phyloP scores from a whole-genome alignment of 1,140 invertebrate genomes.

The Papilio aristodemus region DNA sequence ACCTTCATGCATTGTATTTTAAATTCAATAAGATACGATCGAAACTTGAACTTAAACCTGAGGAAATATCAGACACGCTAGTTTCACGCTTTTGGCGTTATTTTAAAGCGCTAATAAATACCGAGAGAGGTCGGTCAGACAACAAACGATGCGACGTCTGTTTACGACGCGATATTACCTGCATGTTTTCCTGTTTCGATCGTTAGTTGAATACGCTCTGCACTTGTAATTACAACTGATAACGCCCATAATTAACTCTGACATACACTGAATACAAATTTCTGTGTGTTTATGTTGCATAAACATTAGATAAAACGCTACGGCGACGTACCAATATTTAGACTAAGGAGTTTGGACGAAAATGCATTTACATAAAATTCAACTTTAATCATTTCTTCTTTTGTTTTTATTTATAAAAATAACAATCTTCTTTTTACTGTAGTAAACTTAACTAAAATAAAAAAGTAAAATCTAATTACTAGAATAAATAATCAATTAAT shows the following conservation, averaged over 20 bases:
- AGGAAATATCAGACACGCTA: conserved; percentile 1
- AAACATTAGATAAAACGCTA: conserved; percentile 19
- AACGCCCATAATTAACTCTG: conserved; percentile 31
- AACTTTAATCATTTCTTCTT: not conserved
- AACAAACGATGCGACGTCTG: conserved; percentile 28
- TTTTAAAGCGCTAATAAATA: conserved; percentile 15
- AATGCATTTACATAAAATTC: no score
- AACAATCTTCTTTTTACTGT: no score
- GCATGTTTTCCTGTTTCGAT: conserved; percentile 27
- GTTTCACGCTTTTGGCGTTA: conserved; percentile 17
- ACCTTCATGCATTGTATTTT: not conserved
- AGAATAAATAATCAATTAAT: no score
- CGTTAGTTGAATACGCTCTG: conserved; percentile 7
- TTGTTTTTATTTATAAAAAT: no score
- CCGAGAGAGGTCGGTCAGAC: not conserved
- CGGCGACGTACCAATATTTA: not conserved
- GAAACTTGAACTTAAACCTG: conserved; percentile 12
- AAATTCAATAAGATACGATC: conserved; percentile 1
- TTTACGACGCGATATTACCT: conserved; percentile 28
- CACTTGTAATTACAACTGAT: conserved; percentile 33
- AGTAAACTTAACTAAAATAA: no score
- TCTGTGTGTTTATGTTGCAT: conserved; percentile 17
- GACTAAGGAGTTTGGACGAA: not conserved
- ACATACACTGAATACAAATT: conserved; percentile 29
- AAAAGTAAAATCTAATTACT: no score